Conservation (phyloP, 2,797 vertebrate genomes). For the Gymnopithys bicolor region DNA sequence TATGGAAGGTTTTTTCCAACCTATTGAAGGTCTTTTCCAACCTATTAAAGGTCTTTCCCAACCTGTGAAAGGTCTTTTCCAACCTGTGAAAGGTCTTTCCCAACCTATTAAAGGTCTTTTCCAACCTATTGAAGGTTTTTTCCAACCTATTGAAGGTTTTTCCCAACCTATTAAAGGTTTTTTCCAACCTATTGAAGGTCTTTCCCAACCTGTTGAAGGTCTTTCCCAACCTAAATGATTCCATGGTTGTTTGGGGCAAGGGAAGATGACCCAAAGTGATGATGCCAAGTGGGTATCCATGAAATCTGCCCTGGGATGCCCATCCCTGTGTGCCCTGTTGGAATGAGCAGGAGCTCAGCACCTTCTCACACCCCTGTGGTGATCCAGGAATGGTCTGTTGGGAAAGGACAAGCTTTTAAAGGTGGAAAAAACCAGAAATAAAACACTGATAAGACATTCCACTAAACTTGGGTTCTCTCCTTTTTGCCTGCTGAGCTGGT, state of each 20-base stretch:
- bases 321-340: neutral
- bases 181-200: too few species aligned
- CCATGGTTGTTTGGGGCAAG: neutral
- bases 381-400: neutral
- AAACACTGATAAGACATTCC: neutral
- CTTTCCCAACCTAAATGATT: neutral
- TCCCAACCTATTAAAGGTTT: too few species aligned
- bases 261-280: neutral
- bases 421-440: rapidly evolving
- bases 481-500: neutral
- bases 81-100: too few species aligned
- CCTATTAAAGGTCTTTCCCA: too few species aligned
- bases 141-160: too few species aligned
- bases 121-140: too few species aligned
- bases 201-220: neutral
- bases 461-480: neutral
- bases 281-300: neutral
- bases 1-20: too few species aligned
- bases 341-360: neutral
- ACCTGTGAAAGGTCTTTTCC: too few species aligned
- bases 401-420: neutral
- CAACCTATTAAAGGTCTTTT: too few species aligned
- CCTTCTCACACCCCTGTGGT: neutral
- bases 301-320: neutral
- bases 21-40: too few species aligned